phyloP scores from a whole-genome alignment of 1,140 invertebrate species.

The Araneus ventricosus region DNA sequence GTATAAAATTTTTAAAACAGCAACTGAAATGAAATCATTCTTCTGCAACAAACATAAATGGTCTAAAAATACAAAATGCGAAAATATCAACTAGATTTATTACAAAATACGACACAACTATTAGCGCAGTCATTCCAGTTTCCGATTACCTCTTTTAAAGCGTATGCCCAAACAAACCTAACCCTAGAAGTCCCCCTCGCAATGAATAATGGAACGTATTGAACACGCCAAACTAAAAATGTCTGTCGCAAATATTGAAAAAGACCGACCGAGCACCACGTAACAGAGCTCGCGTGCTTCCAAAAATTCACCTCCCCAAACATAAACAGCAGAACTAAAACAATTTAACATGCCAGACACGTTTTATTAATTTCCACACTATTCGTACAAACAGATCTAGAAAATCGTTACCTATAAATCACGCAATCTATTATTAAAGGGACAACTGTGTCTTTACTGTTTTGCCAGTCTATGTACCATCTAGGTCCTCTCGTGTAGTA shows the following conservation, averaged over 20 bases:
- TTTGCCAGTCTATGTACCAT: neutral
- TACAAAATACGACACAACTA: neutral
- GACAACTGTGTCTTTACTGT: neutral
- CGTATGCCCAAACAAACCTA: neutral
- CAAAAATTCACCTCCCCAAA: neutral
- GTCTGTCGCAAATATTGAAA: neutral
- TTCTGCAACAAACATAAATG: too few relatives aligned
- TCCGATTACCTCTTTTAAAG: neutral
- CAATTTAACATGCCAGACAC: conserved; percentile 36
- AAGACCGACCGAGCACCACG: neutral
- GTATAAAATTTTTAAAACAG: too few relatives aligned
- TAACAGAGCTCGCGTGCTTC: conserved; percentile 9
- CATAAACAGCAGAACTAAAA: neutral
- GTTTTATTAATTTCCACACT: conserved; percentile 69
- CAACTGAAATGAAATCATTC: too few relatives aligned
- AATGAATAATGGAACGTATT: conserved; percentile 11
- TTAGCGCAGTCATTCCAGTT: neutral
- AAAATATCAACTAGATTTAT: neutral
- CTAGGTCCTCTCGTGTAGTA: neutral
- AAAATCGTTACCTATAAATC: conserved; percentile 59
- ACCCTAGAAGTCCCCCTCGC: neutral
- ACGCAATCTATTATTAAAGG: conserved; percentile 62
- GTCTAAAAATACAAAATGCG: too few relatives aligned
- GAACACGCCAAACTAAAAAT: conserved; percentile 21
- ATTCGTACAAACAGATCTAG: conserved; percentile 60